phyloP scores from a whole-genome alignment of 2,113 vertebrate species.

The Chamaetylas fuelleborni region DNA sequence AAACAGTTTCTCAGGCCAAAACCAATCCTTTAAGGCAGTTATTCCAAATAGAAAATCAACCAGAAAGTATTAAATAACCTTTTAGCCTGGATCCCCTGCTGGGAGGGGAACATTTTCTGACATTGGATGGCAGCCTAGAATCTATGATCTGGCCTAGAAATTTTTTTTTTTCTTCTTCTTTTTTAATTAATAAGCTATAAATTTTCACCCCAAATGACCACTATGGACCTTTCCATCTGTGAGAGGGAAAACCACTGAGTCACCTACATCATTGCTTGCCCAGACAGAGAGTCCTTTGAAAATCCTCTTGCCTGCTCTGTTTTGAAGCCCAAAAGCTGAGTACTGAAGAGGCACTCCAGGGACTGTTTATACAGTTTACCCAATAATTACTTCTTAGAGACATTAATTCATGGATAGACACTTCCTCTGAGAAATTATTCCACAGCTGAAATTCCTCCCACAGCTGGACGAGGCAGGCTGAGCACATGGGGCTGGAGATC shows the following conservation, averaged over 20 bases:
- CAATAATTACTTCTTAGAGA: slow-evolving; percentile 51
- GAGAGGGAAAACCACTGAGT: slow-evolving; percentile 4
- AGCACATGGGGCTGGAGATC: neutral
- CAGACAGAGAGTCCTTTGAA: neutral
- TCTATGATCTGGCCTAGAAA: slow-evolving; percentile 4
- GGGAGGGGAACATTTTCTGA: slow-evolving; percentile 20
- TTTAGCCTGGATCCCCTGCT: neutral
- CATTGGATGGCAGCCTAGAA: slow-evolving; percentile 44
- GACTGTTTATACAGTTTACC: slow-evolving; percentile 27
- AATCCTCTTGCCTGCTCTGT: neutral
- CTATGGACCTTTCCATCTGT: neutral
- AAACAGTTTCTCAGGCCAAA: slow-evolving; percentile 51
- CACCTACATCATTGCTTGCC: neutral
- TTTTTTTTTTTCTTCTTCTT: neutral
- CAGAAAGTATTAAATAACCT: slow-evolving; percentile 46
- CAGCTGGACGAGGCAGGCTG: neutral
- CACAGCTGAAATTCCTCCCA: neutral
- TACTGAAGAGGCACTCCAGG: slow-evolving; percentile 9
- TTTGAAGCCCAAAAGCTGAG: slow-evolving; percentile 12
- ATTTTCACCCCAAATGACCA: slow-evolving; percentile 12
- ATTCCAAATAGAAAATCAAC: slow-evolving; percentile 28
- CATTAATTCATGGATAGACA: slow-evolving; percentile 25
- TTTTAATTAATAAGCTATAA: slow-evolving; percentile 43
- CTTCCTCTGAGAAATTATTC: slow-evolving; percentile 42
- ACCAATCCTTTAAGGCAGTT: slow-evolving; percentile 27